Base-by-base conservation (phyloP, 2,113 vertebrate species). In the Xiphorhynchus elegans region DNA sequence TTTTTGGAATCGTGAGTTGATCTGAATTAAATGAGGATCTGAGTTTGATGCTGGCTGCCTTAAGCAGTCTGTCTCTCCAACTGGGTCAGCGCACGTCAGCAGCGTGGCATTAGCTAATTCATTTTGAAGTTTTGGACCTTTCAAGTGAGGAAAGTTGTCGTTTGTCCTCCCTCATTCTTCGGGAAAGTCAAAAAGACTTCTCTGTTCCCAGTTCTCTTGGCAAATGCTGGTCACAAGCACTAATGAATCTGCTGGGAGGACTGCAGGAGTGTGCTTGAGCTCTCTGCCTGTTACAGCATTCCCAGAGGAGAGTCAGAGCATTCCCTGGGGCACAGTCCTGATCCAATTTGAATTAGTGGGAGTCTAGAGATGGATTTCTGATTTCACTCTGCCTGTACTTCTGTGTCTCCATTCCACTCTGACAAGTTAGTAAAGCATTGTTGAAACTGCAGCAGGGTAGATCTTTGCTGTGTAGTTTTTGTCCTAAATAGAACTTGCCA, bases 1-100 rank as follows among this genome's bases (percentile, higher is more conserved):
- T 84, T 85, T 95, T 94, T 89, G 76, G 85, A 95, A 95, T 80
- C 69, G 53, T 79, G 53, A 76, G 80, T 87, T 47, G 85, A 53
- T 85, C 75, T 95, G 90, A 95, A 95, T 96, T 95, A 97, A 97
- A 63, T 90, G 90, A 95, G 84, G 84, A 91, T 93, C 74, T 95
- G 95, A 97, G 92, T 96, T 93, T 96, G 97, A 95, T 78, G 50
- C 89, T 94, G 94, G 89, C 93, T 2, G 91, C 95, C 96, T 93
- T 94, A 68, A 95, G 75, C 84, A 85, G 50, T 90, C 75, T 90
- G 63, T 92, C 82, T 92, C 82, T 97, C 93, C 94, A 97, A 60
- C 84, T 97, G 78, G 84, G 89, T 97, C 95, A 96, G 88, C 4
- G 33, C 89, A 93, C 23, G 31, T 92, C 94, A 89, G 91, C 75